Evolutionary conservation across 1,140 invertebrate species (phyloP), one percentile per base, ranked within the genome.

Genomic region (Macrostomum lignano): DNA sequence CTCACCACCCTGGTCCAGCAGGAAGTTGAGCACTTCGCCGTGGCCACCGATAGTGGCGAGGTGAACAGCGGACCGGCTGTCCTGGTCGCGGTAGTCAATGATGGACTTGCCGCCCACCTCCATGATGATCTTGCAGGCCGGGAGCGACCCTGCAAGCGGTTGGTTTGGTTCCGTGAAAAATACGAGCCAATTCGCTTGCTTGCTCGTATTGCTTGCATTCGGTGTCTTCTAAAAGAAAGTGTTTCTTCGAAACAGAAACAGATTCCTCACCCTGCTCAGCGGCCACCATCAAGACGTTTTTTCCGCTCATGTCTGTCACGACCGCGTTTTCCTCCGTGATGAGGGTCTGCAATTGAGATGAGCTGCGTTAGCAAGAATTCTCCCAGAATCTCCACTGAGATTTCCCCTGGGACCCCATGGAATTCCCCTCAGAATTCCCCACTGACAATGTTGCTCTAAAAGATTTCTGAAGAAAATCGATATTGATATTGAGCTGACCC

Each of bases 41-140:
- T 58, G 53, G 10, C 55, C 55, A 15, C 52, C 47, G 14, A 55
- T 48, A 2, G 46, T 46, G 0, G 53, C 50, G 21, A 58, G 38
- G 42, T 53, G 51, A 7, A 58, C 43, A 0, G 51, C 46, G 2
- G 48, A 51, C 21, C 52, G 40, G 10, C 48, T 44, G 21, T 46
- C 44, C 19, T 39, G 42, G 31, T 57, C 54, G 10, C 41, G 20
- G 30, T 53, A 47, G 26, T 46, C 32, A 4, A 57, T 38, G 25
- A 44, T 42, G 7, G 41, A 26, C 17, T 21, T 31, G 17, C 48
- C 52, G 2, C 42, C 46, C 25, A 50, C 54, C 17, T 54, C 48
- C 10, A 56, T 7, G 21, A 58, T 55, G 6, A 53, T 37, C 24
- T 49, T 47, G 38, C 46, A 48, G 1, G 54, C 44, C 30, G 44